Evolutionary conservation across 2,113 vertebrate genomes (phyloP).

Genomic region (rat (Rattus norvegicus)): DNA sequence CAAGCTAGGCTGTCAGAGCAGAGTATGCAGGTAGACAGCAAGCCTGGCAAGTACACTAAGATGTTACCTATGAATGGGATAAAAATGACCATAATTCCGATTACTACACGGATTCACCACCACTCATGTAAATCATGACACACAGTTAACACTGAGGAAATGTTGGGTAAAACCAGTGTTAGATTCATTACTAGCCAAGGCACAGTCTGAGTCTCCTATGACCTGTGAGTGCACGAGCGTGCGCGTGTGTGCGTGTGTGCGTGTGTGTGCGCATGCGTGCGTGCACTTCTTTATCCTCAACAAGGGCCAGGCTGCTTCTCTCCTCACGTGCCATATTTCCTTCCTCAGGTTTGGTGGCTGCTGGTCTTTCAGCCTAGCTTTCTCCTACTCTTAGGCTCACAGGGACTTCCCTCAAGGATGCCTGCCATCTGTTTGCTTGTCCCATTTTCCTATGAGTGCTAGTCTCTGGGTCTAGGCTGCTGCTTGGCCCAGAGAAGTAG

Average conservation of each 20-base stretch:
- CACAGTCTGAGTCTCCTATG: neutral
- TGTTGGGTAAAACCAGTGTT: neutral
- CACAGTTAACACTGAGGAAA: neutral
- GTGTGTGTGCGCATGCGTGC: neutral
- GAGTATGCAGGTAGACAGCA: neutral
- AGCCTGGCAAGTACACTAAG: conserved; percentile 2
- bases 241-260: no score
- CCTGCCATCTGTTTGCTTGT: neutral
- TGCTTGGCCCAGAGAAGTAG: neutral
- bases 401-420: conserved; percentile 13
- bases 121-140: neutral
- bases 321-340: neutral
- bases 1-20: neutral
- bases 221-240: neutral
- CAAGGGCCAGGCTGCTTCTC: neutral
- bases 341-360: neutral
- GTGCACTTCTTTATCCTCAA: neutral
- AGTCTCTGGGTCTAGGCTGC: neutral
- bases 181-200: neutral
- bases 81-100: conserved; percentile 48
- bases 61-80: conserved; percentile 15
- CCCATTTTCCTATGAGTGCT: neutral
- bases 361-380: neutral
- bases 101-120: neutral
- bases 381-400: neutral